A percentile compares a stretch with the other conserved stretches of the same genome.
Evolutionary conservation across 2,113 vertebrate genomes (phyloP).

Genomic region (Bubalus kerabau): DNA sequence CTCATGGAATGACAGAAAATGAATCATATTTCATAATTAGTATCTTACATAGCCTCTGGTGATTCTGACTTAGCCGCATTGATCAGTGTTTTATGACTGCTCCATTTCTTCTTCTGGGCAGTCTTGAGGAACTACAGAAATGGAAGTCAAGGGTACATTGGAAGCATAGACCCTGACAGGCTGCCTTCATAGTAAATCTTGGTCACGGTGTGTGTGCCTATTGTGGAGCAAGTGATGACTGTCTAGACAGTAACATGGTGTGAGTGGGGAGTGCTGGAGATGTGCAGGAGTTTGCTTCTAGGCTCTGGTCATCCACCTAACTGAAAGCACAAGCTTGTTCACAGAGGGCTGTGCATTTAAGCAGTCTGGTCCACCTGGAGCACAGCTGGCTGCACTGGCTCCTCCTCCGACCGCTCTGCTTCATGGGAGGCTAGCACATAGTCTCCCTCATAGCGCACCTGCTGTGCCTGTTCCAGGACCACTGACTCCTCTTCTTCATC

Average conservation of each 20-base stretch:
- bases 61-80: constrained; percentile 43
- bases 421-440: background rate
- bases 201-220: background rate
- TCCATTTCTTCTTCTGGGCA: background rate
- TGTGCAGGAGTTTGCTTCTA: background rate
- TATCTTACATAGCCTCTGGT: background rate
- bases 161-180: background rate
- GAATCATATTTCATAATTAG: constrained; percentile 16
- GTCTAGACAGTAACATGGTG: background rate
- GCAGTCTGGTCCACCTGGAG: constrained; percentile 79
- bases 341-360: accelerated
- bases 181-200: background rate
- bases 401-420: constrained; percentile 66
- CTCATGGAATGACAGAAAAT: background rate
- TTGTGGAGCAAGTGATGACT: background rate
- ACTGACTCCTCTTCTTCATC: constrained; percentile 72
- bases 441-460: constrained; percentile 70
- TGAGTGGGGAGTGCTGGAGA: accelerated
- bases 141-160: background rate
- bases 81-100: background rate
- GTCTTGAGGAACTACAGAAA: constrained; percentile 30
- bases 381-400: constrained; percentile 67
- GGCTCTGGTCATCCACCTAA: background rate
- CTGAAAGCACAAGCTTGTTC: accelerated
- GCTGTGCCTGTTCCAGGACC: constrained; percentile 65